These are phyloP conservation scores for Zoanthus solanderi DNA, from an alignment of 92 coral and sea anemone genomes.

Conservation along the genomic window DNA sequence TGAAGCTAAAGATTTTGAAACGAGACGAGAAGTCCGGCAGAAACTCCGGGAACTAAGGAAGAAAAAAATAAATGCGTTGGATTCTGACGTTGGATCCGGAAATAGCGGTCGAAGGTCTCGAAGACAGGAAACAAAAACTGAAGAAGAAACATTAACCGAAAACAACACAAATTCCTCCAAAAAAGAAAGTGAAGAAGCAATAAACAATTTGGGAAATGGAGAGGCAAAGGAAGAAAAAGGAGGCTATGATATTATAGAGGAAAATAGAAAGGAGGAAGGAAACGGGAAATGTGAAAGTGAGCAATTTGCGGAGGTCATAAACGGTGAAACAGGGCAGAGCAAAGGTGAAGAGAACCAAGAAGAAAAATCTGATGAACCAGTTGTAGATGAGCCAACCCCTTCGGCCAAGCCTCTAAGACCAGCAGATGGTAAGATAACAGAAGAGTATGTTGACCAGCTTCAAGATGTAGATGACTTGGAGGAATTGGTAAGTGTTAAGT, in stretches of 20 bases:
- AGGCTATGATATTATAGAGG: slow-evolving; percentile 50
- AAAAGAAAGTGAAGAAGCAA: slow-evolving; percentile 31
- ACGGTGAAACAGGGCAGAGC: slow-evolving; percentile 56
- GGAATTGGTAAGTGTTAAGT: slow-evolving; percentile 69
- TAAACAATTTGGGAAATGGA: slow-evolving; percentile 68
- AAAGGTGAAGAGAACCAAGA: slow-evolving; percentile 48
- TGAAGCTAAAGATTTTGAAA: slow-evolving; percentile 83
- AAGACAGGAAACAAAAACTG: slow-evolving; percentile 61
- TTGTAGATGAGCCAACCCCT: slow-evolving; percentile 60
- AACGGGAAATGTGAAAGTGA: slow-evolving; percentile 12
- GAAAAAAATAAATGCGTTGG: slow-evolving; percentile 82
- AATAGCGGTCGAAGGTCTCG: slow-evolving; percentile 54
- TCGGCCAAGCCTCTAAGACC: slow-evolving; percentile 47
- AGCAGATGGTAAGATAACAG: slow-evolving; percentile 65
- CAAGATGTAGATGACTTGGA: slow-evolving; percentile 92
- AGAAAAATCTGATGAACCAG: slow-evolving; percentile 19
- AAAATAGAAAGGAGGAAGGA: slow-evolving; percentile 36
- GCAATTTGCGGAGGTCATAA: slow-evolving; percentile 26
- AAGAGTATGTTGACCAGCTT: slow-evolving; percentile 77
- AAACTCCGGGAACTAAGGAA: slow-evolving; percentile 84
- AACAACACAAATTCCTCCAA: slow-evolving; percentile 26
- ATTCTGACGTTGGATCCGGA: slow-evolving; percentile 60
- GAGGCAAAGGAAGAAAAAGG: slow-evolving; percentile 49
- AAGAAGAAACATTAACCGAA: slow-evolving; percentile 1
- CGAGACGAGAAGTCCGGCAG: slow-evolving; percentile 88